Percentiles rank a stretch among this genome's conserved stretches.
Conservation (phyloP, 2,888 invertebrate genomes). For the Aleiodes testaceus region DNA sequence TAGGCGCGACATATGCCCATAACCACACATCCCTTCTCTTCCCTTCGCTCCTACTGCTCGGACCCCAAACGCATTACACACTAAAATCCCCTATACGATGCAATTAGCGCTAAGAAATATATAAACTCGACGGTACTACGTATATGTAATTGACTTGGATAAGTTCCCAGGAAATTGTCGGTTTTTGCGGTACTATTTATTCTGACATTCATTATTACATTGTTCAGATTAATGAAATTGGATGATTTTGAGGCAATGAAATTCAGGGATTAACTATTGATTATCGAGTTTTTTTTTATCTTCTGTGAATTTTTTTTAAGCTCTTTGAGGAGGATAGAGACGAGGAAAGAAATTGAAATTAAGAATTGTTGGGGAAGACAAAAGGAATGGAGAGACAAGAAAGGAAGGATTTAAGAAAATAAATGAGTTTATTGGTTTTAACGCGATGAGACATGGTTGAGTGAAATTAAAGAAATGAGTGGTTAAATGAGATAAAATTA, state of each 20-base stretch:
- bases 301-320: not conserved
- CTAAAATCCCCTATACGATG: constrained; percentile 28
- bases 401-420: not conserved
- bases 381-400: not conserved
- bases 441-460: constrained; percentile 9
- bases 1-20: constrained; percentile 41
- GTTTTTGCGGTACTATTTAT: constrained; percentile 12
- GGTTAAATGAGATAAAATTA: constrained; percentile 19
- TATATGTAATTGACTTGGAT: constrained; percentile 31
- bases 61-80: constrained; percentile 21
- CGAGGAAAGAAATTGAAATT: not conserved
- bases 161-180: constrained; percentile 25
- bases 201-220: constrained; percentile 20
- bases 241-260: not conserved
- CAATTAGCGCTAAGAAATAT: constrained; percentile 28
- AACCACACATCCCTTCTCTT: constrained; percentile 19
- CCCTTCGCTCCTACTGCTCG: not conserved
- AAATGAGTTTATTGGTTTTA: constrained; percentile 7
- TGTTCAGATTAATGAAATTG: not conserved
- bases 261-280: not conserved
- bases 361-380: not conserved
- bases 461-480: constrained; percentile 8
- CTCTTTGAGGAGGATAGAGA: no score
- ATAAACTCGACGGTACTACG: not conserved
- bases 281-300: not conserved